These are phyloP conservation scores for Drosophila guanche DNA, from an alignment of 1,140 invertebrate genomes.

Conservation along the genomic window DNA sequence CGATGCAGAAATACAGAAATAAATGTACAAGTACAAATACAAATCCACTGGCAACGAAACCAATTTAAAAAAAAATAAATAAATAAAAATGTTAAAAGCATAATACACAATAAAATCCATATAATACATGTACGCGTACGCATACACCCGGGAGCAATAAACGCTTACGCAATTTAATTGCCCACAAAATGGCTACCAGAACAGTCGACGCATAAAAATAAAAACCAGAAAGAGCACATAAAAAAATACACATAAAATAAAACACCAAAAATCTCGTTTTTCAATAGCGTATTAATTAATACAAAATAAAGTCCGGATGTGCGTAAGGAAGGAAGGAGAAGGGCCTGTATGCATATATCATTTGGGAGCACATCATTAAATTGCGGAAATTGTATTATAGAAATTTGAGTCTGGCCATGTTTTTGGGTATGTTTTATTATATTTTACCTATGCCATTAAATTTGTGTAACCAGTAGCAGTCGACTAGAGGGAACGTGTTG, in stretches of 20 bases:
- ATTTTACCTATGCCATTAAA: no score
- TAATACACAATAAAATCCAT: constrained; percentile 51
- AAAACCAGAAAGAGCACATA: constrained; percentile 32
- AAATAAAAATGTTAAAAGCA: constrained; percentile 38
- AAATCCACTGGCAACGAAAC: constrained; percentile 58
- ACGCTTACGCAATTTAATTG: constrained; percentile 81
- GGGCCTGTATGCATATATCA: constrained; percentile 10
- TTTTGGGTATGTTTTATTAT: neutral
- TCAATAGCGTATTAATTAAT: constrained; percentile 72
- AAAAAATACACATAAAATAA: constrained; percentile 46
- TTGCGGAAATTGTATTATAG: constrained; percentile 5
- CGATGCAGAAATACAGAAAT: constrained; percentile 21
- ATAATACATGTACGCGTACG: constrained; percentile 8
- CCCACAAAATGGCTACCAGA: constrained; percentile 67
- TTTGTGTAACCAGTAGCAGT: no score
- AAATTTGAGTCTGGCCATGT: constrained; percentile 21
- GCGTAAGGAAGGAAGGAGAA: constrained; percentile 8
- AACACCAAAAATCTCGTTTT: constrained; percentile 57
- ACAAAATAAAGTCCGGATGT: constrained; percentile 57
- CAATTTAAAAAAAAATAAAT: constrained; percentile 54
- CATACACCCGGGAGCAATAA: constrained; percentile 74
- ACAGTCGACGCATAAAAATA: constrained; percentile 14
- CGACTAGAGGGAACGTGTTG: no score
- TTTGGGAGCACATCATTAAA: constrained; percentile 25
- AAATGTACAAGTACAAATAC: constrained; percentile 32